phyloP scores from a whole-genome alignment of 53 echinoderm and acorn worm genomes.

The Echinarachnius parma region DNA sequence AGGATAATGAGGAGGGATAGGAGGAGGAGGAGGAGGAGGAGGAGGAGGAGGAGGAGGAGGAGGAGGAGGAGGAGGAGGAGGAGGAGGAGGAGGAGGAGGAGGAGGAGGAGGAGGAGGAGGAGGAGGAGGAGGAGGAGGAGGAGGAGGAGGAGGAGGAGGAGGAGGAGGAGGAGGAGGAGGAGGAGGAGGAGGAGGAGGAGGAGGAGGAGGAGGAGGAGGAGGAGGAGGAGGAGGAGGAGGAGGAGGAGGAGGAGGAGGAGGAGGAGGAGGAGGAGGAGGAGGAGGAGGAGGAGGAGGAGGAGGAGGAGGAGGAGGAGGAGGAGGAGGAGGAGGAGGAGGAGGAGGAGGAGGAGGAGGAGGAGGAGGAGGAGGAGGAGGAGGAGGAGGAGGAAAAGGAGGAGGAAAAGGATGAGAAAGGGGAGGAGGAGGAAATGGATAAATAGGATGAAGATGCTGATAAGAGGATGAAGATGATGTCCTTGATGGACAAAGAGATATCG shows the following conservation, averaged over 20 bases:
- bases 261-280: background rate
- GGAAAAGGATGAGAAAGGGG: background rate
- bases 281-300: background rate
- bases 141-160: conserved; percentile 8
- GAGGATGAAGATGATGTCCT: background rate
- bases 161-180: background rate
- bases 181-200: background rate
- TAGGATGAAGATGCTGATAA: background rate
- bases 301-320: background rate
- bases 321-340: background rate
- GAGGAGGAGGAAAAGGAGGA: background rate
- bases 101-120: conserved; percentile 6
- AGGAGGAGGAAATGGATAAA: background rate
- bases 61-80: too few relatives aligned
- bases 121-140: conserved; percentile 14
- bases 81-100: background rate
- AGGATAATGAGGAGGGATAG: background rate
- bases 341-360: background rate
- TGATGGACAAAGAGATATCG: background rate
- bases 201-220: background rate
- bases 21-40: conserved; percentile 3
- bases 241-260: background rate
- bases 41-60: background rate
- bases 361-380: background rate
- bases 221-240: conserved; percentile 2